Conservation (phyloP, 2,113 vertebrate species). For the Corvus cornix region DNA sequence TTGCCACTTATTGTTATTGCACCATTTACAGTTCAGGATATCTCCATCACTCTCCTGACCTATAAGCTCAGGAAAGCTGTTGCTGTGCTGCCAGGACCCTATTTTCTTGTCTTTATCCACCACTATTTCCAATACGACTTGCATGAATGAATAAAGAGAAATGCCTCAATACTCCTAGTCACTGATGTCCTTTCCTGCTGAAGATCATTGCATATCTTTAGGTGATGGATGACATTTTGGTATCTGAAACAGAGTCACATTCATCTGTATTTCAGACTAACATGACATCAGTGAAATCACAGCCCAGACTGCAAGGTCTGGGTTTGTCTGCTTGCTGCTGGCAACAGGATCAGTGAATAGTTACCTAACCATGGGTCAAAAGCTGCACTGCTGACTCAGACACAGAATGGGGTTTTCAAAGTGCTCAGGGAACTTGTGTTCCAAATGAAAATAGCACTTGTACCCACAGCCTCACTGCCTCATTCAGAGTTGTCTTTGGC, state of each 20-base stretch:
- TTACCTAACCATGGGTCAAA: not conserved
- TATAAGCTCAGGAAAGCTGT: not conserved
- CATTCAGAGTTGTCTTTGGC: not conserved
- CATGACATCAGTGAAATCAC: slow-evolving; percentile 29
- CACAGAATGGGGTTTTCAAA: not conserved
- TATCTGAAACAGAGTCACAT: not conserved
- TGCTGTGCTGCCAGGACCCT: not conserved
- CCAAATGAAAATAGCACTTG: not conserved
- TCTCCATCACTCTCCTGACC: not conserved
- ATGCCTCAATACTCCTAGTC: not conserved
- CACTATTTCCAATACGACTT: not conserved
- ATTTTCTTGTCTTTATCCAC: not conserved
- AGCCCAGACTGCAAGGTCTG: not conserved
- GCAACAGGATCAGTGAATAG: not conserved
- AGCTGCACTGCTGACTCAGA: not conserved
- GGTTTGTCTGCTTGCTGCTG: not conserved
- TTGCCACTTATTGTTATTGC: not conserved
- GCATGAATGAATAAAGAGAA: not conserved
- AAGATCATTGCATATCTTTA: not conserved
- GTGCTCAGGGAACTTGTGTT: not conserved
- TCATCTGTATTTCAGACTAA: not conserved
- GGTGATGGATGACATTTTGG: not conserved
- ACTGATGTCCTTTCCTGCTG: not conserved
- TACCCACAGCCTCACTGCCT: not conserved
- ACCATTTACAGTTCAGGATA: not conserved